phyloP scores from a whole-genome alignment of 2,797 vertebrate genomes.

The Sebastes itinus region DNA sequence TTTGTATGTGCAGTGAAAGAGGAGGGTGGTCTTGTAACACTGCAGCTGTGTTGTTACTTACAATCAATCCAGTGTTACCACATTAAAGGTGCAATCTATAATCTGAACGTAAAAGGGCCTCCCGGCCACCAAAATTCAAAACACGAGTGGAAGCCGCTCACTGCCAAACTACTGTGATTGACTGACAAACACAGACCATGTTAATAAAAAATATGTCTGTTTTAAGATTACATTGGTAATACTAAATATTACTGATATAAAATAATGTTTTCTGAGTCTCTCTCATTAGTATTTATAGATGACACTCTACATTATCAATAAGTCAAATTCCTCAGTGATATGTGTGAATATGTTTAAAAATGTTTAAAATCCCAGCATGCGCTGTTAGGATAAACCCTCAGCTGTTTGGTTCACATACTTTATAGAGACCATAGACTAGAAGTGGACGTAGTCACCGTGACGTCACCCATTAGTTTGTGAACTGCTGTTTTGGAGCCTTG shows the following conservation, averaged over 20 bases:
- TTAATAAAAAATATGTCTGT: too few relatives aligned
- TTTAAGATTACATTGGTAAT: not conserved
- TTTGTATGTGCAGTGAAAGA: not conserved
- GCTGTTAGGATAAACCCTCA: not conserved
- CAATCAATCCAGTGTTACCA: slow-evolving; percentile 26
- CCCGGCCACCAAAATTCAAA: not conserved
- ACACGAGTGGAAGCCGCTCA: not conserved
- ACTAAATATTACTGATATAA: not conserved
- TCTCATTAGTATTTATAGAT: not conserved
- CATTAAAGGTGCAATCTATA: slow-evolving; percentile 19
- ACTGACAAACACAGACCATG: not conserved
- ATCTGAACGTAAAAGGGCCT: not conserved
- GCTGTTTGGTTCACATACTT: not conserved
- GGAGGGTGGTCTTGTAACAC: not conserved
- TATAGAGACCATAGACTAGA: not conserved
- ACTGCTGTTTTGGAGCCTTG: too few relatives aligned
- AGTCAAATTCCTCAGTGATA: too few relatives aligned
- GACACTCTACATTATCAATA: too few relatives aligned
- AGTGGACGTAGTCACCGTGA: too few relatives aligned
- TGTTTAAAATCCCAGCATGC: not conserved
- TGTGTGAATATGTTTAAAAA: not conserved
- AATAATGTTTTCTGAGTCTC: not conserved
- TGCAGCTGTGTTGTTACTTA: slow-evolving; percentile 6
- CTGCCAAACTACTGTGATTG: not conserved
- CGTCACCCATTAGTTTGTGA: too few relatives aligned